These are phyloP conservation scores for Drosophila lutescens DNA, from an alignment of 2,888 invertebrate species.

Conservation along the genomic window DNA sequence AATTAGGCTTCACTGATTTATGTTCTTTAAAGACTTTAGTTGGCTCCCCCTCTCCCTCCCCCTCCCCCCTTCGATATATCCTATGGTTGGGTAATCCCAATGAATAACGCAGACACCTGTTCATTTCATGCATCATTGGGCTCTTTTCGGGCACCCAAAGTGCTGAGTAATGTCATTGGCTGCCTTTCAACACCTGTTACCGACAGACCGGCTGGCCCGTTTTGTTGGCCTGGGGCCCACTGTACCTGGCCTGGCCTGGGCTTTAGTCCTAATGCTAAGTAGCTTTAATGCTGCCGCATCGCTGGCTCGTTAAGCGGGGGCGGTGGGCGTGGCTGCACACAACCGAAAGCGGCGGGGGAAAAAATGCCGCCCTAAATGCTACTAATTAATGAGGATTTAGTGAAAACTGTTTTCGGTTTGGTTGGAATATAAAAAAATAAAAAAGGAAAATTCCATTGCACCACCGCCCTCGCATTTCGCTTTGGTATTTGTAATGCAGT, in stretches of 20 bases:
- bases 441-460: slow-evolving; percentile 66
- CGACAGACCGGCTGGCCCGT: slow-evolving; percentile 53
- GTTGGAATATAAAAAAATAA: slow-evolving; percentile 33
- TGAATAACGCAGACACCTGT: slow-evolving; percentile 63
- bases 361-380: slow-evolving; percentile 78
- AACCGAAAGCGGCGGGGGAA: slow-evolving; percentile 28
- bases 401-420: slow-evolving; percentile 71
- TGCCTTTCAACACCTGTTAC: slow-evolving; percentile 68
- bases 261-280: slow-evolving; percentile 66
- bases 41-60: no score
- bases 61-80: slow-evolving; percentile 3
- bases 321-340: slow-evolving; percentile 38
- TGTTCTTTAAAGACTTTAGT: slow-evolving; percentile 37
- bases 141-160: slow-evolving; percentile 34
- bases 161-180: slow-evolving; percentile 63
- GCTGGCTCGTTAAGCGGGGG: slow-evolving; percentile 37
- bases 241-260: slow-evolving; percentile 53
- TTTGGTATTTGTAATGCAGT: slow-evolving; percentile 36
- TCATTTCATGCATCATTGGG: slow-evolving; percentile 65
- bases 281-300: slow-evolving; percentile 70
- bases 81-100: slow-evolving; percentile 44
- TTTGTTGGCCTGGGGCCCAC: slow-evolving; percentile 49
- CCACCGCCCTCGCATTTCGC: slow-evolving; percentile 45
- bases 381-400: slow-evolving; percentile 81
- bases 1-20: slow-evolving; percentile 56